Percentiles rank a stretch among this genome's conserved stretches.
phyloP scores from a whole-genome alignment of 1,140 invertebrate species.

The Caenorhabditis brenneri region DNA sequence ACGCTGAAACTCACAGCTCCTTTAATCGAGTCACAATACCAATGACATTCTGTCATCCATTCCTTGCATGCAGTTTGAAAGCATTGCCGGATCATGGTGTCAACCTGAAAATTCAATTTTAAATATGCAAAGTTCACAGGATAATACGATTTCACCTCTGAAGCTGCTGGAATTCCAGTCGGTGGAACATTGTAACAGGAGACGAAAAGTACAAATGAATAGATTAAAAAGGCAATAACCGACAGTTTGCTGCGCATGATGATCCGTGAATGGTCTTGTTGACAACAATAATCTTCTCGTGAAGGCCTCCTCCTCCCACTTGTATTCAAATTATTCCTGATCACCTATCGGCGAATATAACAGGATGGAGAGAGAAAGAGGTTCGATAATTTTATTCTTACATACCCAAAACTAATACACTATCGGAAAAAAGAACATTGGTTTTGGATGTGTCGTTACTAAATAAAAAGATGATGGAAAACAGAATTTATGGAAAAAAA shows the following conservation, averaged over 20 bases:
- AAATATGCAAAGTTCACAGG: too few relatives aligned
- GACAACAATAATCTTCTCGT: conserved; percentile 18
- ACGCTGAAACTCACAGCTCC: conserved; percentile 44
- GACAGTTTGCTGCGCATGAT: conserved; percentile 34
- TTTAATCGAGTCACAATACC: conserved; percentile 57
- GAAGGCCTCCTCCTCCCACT: background rate
- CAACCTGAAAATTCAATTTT: conserved; percentile 46
- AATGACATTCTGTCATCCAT: conserved; percentile 58
- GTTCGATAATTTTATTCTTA: conserved; percentile 43
- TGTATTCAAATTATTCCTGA: conserved; percentile 34
- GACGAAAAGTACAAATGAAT: background rate
- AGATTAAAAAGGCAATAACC: background rate
- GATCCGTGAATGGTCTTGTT: conserved; percentile 15
- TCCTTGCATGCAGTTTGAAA: conserved; percentile 58
- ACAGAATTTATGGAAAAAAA: conserved; percentile 26
- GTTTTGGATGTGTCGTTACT: conserved; percentile 36
- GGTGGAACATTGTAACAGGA: conserved; percentile 36
- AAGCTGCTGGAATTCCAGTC: conserved; percentile 22
- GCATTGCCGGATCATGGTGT: conserved; percentile 54
- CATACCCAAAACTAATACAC: conserved; percentile 38
- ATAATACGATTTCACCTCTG: background rate
- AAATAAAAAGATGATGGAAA: conserved; percentile 20
- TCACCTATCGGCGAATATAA: background rate
- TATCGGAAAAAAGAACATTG: conserved; percentile 6
- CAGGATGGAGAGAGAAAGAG: background rate